Conservation (phyloP, 2,888 invertebrate genomes). For the Pristionchus japonicus region DNA sequence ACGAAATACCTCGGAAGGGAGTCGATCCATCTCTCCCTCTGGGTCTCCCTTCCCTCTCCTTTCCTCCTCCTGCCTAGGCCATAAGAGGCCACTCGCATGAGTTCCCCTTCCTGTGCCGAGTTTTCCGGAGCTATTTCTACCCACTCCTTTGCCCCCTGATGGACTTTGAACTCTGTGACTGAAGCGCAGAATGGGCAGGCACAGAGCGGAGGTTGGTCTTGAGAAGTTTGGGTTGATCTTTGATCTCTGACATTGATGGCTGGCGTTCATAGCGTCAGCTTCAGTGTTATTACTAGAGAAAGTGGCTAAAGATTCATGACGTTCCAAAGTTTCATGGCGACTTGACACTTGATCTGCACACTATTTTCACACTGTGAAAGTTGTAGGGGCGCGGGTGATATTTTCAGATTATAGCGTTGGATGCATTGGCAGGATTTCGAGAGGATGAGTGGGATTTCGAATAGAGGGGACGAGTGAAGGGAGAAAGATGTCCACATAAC, state of each 20-base stretch:
- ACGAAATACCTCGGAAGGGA: neutral
- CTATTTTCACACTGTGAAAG: neutral
- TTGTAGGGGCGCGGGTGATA: neutral
- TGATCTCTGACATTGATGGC: neutral
- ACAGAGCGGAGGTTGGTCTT: neutral
- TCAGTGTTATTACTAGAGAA: too few species aligned
- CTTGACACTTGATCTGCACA: neutral
- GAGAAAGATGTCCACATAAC: neutral
- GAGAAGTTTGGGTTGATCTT: neutral
- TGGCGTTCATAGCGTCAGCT: too few species aligned
- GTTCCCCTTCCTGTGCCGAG: neutral
- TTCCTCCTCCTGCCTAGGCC: neutral
- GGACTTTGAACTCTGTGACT: neutral
- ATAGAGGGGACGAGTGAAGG: neutral
- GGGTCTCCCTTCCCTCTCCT: neutral
- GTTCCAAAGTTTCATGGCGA: too few species aligned
- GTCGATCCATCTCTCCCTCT: neutral
- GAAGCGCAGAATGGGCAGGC: neutral
- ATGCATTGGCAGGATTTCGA: neutral
- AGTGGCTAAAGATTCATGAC: too few species aligned
- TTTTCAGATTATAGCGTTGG: neutral
- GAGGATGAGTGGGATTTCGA: slow-evolving; percentile 12
- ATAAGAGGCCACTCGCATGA: slow-evolving; percentile 13
- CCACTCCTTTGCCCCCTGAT: neutral
- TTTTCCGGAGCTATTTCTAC: neutral